phyloP scores from a whole-genome alignment of 2,113 vertebrate species.

The Emydura subglobosa region DNA sequence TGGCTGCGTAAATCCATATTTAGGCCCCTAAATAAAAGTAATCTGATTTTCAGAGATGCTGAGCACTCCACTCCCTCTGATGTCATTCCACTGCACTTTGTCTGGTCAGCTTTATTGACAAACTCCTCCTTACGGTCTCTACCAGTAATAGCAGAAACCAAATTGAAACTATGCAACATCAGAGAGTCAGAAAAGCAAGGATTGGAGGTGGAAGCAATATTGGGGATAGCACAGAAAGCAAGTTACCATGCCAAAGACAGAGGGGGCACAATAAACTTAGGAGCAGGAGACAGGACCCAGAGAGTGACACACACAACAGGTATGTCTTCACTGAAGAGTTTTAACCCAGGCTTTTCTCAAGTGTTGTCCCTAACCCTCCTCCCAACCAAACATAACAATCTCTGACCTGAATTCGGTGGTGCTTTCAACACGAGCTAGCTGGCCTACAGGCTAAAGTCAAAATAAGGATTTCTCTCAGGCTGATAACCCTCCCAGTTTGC shows the following conservation, averaged over 20 bases:
- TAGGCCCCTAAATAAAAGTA: not conserved
- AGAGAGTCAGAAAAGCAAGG: not conserved
- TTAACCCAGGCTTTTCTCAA: not conserved
- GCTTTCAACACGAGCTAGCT: not conserved
- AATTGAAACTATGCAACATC: not conserved
- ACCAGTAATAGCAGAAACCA: not conserved
- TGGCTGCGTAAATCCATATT: not conserved
- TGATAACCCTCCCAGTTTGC: not conserved
- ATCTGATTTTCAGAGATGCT: not conserved
- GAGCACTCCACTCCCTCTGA: not conserved
- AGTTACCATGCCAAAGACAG: not conserved
- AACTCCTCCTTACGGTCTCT: not conserved
- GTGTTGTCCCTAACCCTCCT: not conserved
- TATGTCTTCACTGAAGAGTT: not conserved
- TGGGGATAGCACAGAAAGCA: not conserved
- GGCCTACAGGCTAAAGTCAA: not conserved
- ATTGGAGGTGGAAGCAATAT: not conserved
- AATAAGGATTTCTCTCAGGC: not conserved
- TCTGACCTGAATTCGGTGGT: not conserved
- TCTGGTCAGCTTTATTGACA: not conserved
- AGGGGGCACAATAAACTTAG: not conserved
- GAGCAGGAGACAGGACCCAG: not conserved
- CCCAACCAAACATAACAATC: not conserved
- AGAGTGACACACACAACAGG: not conserved
- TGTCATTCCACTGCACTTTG: fast-evolving